Evolutionary conservation across 92 coral and sea anemone species (phyloP).

Genomic region (Phenganax stokvisi): DNA sequence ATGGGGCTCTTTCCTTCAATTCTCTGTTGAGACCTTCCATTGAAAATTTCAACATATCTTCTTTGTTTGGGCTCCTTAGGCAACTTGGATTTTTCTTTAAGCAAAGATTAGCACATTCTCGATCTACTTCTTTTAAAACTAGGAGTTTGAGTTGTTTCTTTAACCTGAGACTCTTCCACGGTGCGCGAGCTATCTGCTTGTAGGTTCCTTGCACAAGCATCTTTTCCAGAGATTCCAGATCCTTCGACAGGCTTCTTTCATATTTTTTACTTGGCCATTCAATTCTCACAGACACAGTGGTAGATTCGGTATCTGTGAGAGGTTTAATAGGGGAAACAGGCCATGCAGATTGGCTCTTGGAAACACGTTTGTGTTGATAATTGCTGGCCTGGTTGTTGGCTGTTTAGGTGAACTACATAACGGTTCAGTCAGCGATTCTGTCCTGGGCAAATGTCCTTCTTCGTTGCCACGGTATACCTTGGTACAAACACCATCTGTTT

Average conservation of each 20-base stretch:
- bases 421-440: background rate
- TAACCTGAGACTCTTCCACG: constrained; percentile 44
- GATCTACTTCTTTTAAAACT: constrained; percentile 49
- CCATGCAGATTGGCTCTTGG: background rate
- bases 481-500: background rate
- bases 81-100: constrained; percentile 53
- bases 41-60: background rate
- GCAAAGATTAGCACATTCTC: constrained; percentile 51
- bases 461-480: background rate
- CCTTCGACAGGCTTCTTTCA: constrained; percentile 47
- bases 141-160: constrained; percentile 46
- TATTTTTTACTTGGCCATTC: constrained; percentile 47
- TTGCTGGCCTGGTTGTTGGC: background rate
- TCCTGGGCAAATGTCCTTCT: background rate
- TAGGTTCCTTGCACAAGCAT: constrained; percentile 56
- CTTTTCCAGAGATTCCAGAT: constrained; percentile 51
- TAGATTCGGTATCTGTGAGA: constrained; percentile 11
- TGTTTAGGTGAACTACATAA: background rate
- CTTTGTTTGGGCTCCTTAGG: background rate
- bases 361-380: background rate
- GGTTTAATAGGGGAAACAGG: constrained; percentile 11
- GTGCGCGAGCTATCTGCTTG: constrained; percentile 61
- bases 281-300: constrained; percentile 40
- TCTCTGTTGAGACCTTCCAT: constrained; percentile 25
- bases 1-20: constrained; percentile 52